These are phyloP conservation scores for Plumapathes pennacea DNA, from an alignment of 92 coral and sea anemone genomes.

Conservation along the genomic window DNA sequence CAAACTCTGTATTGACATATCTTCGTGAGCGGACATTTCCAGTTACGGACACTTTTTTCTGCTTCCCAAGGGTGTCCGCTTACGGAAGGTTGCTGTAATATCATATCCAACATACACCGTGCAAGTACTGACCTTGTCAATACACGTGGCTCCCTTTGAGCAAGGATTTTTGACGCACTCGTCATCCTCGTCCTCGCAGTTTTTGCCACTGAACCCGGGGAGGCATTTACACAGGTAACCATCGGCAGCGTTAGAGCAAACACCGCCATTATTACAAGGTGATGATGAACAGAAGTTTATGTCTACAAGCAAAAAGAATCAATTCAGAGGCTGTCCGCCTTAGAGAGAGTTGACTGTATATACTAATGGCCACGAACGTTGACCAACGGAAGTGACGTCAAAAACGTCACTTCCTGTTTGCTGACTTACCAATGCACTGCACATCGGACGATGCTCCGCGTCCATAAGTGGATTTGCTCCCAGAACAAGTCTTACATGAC, in stretches of 20 bases:
- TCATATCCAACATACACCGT: no score
- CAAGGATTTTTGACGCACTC: constrained; percentile 90
- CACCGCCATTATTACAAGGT: constrained; percentile 87
- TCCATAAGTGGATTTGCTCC: constrained; percentile 68
- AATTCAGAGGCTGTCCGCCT: no score
- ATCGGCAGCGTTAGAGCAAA: constrained; percentile 53
- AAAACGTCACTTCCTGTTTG: neutral
- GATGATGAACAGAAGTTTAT: constrained; percentile 56
- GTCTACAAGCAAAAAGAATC: no score
- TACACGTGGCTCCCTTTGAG: constrained; percentile 77
- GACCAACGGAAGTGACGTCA: no score
- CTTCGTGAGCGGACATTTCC: no score
- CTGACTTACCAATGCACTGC: constrained; percentile 78
- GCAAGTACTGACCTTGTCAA: constrained; percentile 97
- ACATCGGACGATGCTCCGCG: constrained; percentile 63
- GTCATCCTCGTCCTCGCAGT: constrained; percentile 85
- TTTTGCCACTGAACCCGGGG: constrained; percentile 76
- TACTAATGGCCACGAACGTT: no score
- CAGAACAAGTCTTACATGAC: constrained; percentile 62
- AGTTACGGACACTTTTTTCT: no score
- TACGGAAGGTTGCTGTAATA: no score
- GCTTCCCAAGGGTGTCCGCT: no score
- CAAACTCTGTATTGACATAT: no score
- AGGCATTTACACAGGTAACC: constrained; percentile 75
- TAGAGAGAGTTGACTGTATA: no score